Conservation (phyloP, 2,113 vertebrate species). For the Catagonus wagneri region DNA sequence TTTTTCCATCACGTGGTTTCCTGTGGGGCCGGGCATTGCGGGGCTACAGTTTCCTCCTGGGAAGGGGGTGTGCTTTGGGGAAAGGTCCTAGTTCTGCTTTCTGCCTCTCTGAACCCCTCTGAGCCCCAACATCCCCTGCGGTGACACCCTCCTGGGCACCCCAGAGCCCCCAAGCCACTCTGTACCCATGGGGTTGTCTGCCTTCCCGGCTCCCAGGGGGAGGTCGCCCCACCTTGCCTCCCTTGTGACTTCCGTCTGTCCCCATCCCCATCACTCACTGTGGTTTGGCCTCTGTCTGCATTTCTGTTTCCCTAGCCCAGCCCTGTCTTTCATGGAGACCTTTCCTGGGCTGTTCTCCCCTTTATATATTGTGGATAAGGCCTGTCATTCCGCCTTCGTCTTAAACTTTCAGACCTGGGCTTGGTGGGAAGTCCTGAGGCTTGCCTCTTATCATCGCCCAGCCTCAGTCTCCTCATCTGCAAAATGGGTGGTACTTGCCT, state of each 20-base stretch:
- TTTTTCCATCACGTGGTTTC: constrained; percentile 92
- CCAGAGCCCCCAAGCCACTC: not conserved
- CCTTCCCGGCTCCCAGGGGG: not conserved
- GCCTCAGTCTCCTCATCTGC: not conserved
- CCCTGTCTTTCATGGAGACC: not conserved
- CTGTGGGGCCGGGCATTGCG: constrained; percentile 83
- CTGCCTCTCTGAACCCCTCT: constrained; percentile 24
- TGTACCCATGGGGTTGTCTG: not conserved
- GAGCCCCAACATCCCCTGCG: not conserved
- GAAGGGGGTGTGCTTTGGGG: constrained; percentile 67
- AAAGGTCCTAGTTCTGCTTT: constrained; percentile 80
- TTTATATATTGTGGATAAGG: not conserved
- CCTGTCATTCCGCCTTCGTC: not conserved
- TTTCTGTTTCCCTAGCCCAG: not conserved
- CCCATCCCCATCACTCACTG: not conserved
- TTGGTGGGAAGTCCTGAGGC: not conserved
- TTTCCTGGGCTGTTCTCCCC: not conserved
- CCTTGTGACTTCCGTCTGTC: not conserved
- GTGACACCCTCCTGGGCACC: not conserved
- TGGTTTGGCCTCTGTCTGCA: not conserved
- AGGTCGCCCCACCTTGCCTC: not conserved
- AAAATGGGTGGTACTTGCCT: not conserved
- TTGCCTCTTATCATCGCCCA: not conserved
- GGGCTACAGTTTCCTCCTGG: constrained; percentile 84
- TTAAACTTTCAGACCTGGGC: not conserved